Base-by-base conservation (phyloP, 2,113 vertebrate species). In the Prochilodus magdalenae region DNA sequence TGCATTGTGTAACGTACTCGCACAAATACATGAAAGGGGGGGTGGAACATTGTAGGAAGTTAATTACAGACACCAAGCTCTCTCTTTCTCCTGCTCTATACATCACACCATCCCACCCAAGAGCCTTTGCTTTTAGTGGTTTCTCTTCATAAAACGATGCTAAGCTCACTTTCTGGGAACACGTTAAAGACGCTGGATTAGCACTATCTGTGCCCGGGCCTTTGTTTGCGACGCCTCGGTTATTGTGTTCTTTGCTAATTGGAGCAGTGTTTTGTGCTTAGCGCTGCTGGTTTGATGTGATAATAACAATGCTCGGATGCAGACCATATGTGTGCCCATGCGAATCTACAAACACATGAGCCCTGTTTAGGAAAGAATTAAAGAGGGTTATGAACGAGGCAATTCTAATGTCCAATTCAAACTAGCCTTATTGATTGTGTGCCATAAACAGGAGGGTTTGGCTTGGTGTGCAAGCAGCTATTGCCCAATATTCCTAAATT, bases 1-100 rank as follows among this genome's bases (percentile, higher is more conserved):
- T 77, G 81, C 81, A 88, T 91, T 92, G 88, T 91, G 83, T 89
- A 84, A 88, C 80, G 85, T 74, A 70, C 79, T 84, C 76, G 47
- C 71, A 80, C 71, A 80, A n/a, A 79, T 71, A 66, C 13, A 59
- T 79, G 67, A 89, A 90, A 91, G 83, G 67, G 76, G 18, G 66
- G 60, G 57, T 82, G 60, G 87, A 79, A 85, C 73, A 20, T 82
- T 86, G 65, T 81, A 87, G 86, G 59, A 87, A 86, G 87, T 90
- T 91, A 91, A 92, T 91, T 90, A 91, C 86, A 83, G 80, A 84
- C 55, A 65, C 62, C 16, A 26, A 76, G 24, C 18, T 59, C 24
- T 55, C n/a, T 88, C 81, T 86, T 85, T 85, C 80, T 69, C 81
- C 53, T 59, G 86, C 75, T 81, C 47, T 63, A 27, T 47, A 60